These are phyloP conservation scores for Hemithea aestivaria DNA, from an alignment of 2,888 invertebrate genomes.

Conservation along the genomic window DNA sequence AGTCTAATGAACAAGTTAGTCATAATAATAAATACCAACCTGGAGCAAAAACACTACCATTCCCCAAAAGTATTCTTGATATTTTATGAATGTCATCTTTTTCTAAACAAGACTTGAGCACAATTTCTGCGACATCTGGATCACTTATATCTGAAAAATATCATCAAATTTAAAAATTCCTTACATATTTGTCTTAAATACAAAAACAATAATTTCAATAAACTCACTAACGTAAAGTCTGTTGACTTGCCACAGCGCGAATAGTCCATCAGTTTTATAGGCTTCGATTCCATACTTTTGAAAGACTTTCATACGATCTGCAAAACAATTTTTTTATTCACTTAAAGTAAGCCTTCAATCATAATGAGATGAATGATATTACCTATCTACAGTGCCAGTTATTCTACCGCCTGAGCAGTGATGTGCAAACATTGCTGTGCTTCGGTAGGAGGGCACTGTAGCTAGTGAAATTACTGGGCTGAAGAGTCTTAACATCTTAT, in stretches of 20 bases:
- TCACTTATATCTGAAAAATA: slow-evolving; percentile 35
- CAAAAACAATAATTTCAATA: not conserved
- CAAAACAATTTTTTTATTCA: slow-evolving; percentile 4
- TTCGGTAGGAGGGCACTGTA: no score
- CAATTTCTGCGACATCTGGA: slow-evolving; percentile 32
- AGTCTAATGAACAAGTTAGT: no score
- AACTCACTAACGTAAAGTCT: slow-evolving; percentile 27
- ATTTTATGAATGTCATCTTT: slow-evolving; percentile 39
- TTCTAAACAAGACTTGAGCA: slow-evolving; percentile 41
- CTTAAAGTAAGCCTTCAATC: not conserved
- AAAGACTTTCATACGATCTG: slow-evolving; percentile 33
- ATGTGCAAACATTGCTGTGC: no score
- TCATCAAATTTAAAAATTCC: not conserved
- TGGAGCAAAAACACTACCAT: slow-evolving; percentile 46
- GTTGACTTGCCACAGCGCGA: slow-evolving; percentile 26
- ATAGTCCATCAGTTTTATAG: slow-evolving; percentile 21
- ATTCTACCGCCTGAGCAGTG: no score
- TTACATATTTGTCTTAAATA: no score
- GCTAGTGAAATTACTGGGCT: no score
- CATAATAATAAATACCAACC: no score
- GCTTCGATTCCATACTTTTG: slow-evolving; percentile 27
- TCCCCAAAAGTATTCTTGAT: slow-evolving; percentile 31
- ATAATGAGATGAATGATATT: not conserved
- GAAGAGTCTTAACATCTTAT: no score
- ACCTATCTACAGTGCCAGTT: no score